phyloP scores from a whole-genome alignment of 2,888 invertebrate species.

The Linhomoeus sp. region DNA sequence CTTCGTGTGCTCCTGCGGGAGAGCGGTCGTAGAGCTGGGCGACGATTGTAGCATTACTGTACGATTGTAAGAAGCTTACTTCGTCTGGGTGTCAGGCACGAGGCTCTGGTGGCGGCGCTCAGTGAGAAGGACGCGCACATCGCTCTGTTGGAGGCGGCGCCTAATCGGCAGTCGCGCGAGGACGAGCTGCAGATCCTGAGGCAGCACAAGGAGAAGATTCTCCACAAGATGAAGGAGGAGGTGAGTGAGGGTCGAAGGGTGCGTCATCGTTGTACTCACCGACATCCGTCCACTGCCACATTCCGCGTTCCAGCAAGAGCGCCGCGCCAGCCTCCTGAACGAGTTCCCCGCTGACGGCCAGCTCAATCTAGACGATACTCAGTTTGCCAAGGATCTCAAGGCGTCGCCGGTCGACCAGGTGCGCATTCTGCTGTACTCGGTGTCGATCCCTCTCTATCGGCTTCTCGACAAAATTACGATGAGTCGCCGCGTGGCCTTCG shows the following conservation, averaged over 20 bases:
- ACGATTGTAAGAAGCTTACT: too few relatives aligned
- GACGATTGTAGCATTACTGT: too few relatives aligned
- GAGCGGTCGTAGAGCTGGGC: too few relatives aligned
- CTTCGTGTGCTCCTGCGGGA: too few relatives aligned
- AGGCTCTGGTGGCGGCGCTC: slow-evolving; percentile 58
- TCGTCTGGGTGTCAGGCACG: slow-evolving; percentile 44
- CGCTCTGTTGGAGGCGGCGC: slow-evolving; percentile 55
- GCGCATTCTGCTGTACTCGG: background rate
- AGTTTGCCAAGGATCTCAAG: background rate
- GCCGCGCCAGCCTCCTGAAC: background rate
- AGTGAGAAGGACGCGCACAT: slow-evolving; percentile 72
- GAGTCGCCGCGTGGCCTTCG: too few relatives aligned
- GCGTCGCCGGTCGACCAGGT: slow-evolving; percentile 2
- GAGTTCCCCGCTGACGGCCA: background rate
- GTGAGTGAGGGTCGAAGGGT: background rate
- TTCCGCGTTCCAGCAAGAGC: background rate
- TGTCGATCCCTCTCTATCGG: too few relatives aligned
- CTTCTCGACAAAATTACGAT: too few relatives aligned
- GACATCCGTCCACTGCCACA: too few relatives aligned
- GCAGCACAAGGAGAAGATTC: slow-evolving; percentile 47
- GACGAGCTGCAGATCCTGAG: slow-evolving; percentile 44
- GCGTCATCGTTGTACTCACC: too few relatives aligned
- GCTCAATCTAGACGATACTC: too few relatives aligned
- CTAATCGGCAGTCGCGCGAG: slow-evolving; percentile 37
- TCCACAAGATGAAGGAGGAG: slow-evolving; percentile 39